Conservation (phyloP, 2,888 invertebrate genomes). For the Helobdella robusta region DNA sequence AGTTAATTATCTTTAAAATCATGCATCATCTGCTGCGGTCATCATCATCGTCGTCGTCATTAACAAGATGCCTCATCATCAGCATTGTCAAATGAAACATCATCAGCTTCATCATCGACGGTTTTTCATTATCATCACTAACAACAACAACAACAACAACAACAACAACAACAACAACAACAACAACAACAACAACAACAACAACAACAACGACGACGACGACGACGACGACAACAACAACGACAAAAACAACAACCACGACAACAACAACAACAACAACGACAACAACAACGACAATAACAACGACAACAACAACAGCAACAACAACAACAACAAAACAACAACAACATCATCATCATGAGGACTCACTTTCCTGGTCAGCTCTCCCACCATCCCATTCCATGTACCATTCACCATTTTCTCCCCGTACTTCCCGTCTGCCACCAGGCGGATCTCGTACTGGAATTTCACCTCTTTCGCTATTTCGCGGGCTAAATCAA, state of each 20-base stretch:
- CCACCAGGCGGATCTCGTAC: conserved; percentile 38
- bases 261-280: neutral
- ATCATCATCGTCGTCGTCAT: too few relatives aligned
- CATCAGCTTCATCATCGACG: neutral
- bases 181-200: neutral
- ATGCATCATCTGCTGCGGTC: too few relatives aligned
- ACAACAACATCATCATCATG: neutral
- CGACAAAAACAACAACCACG: neutral
- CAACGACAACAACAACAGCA: conserved; percentile 7
- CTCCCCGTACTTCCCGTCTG: conserved; percentile 35
- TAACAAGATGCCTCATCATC: too few relatives aligned
- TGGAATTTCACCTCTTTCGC: conserved; percentile 46
- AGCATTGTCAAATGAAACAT: neutral
- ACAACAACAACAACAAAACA: conserved; percentile 7
- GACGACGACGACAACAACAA: neutral
- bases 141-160: conserved; percentile 47
- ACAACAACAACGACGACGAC: neutral
- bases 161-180: neutral
- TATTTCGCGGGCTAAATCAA: conserved; percentile 48
- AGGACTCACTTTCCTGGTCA: conserved; percentile 40
- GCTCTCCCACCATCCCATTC: conserved; percentile 49
- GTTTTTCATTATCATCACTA: neutral
- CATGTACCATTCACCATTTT: conserved; percentile 39
- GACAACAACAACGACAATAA: conserved; percentile 1
- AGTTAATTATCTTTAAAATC: too few relatives aligned